Conservation (phyloP, 2,888 invertebrate species). For the Amphipyra berbera region DNA sequence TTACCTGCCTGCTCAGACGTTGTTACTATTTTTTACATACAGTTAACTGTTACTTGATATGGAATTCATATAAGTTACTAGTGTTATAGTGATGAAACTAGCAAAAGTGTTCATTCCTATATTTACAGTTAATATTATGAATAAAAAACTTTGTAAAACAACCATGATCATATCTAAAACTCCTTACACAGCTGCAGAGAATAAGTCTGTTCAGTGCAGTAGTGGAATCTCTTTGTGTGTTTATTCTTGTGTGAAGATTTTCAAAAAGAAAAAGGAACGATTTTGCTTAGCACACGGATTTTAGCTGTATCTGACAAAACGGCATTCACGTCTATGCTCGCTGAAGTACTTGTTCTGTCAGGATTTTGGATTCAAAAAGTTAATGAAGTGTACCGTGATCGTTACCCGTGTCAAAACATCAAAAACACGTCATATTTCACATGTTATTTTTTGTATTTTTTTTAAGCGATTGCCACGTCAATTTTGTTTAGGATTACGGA, state of each 20-base stretch:
- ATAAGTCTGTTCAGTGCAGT: constrained; percentile 11
- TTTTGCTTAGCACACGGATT: constrained; percentile 54
- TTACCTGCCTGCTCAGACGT: background rate
- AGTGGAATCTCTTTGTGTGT: constrained; percentile 60
- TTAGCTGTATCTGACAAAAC: constrained; percentile 57
- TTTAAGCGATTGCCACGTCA: constrained; percentile 74
- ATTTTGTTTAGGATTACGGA: constrained; percentile 73
- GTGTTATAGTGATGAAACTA: background rate
- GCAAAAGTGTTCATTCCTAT: background rate
- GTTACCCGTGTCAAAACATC: constrained; percentile 87
- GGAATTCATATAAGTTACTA: constrained; percentile 10
- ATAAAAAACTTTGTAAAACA: too few species aligned
- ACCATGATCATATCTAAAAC: background rate
- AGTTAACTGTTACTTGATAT: constrained; percentile 9
- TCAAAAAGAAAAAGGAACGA: constrained; percentile 55
- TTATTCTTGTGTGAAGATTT: constrained; percentile 61
- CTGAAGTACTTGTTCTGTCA: constrained; percentile 61
- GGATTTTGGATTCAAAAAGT: constrained; percentile 75
- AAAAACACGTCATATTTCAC: constrained; percentile 84
- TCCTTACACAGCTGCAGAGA: constrained; percentile 7
- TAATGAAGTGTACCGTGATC: constrained; percentile 84
- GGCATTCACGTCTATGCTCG: constrained; percentile 57
- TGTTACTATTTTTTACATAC: constrained; percentile 19
- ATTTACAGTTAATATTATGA: too few species aligned
- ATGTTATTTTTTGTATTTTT: constrained; percentile 72